A percentile compares a stretch with the other conserved stretches of the same genome.
Evolutionary conservation across 1,140 invertebrate species (phyloP).

Genomic region (Heterodera carotae): DNA sequence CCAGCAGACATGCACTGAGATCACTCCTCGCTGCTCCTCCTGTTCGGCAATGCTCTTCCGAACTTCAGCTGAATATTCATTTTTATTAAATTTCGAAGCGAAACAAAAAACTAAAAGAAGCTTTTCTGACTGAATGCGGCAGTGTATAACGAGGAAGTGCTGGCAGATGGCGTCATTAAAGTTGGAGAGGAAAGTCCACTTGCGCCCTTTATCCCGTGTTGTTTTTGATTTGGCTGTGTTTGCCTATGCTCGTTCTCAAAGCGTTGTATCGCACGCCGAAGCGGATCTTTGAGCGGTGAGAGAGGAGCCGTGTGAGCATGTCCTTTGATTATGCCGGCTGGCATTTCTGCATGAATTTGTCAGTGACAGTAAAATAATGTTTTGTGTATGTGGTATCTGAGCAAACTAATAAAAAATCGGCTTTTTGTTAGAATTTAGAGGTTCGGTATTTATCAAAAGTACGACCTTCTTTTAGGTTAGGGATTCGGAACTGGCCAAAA

Average conservation of each 20-base stretch:
- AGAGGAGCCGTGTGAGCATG: not conserved
- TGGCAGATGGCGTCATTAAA: not conserved
- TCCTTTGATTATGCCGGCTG: not conserved
- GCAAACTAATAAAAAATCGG: too few species aligned
- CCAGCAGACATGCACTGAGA: conserved; percentile 41
- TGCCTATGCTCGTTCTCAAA: not conserved
- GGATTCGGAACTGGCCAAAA: too few species aligned
- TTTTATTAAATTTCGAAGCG: not conserved
- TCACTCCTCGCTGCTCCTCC: conserved; percentile 44
- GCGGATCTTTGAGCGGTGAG: not conserved
- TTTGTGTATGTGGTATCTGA: too few species aligned
- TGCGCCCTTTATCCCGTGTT: not conserved
- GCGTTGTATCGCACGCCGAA: not conserved
- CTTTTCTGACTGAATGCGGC: not conserved
- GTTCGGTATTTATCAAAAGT: too few species aligned
- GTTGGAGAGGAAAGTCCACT: not conserved
- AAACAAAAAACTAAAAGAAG: not conserved
- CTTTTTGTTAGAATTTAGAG: too few species aligned
- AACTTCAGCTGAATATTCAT: conserved; percentile 21
- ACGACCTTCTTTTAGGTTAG: too few species aligned
- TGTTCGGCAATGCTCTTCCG: conserved; percentile 38
- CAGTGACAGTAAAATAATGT: too few species aligned
- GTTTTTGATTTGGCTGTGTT: not conserved
- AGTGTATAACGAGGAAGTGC: not conserved
- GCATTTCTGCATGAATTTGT: too few species aligned